Percentiles rank a stretch among this genome's conserved stretches.
phyloP scores from a whole-genome alignment of 2,113 vertebrate genomes.

The Sebastes schlegelii region DNA sequence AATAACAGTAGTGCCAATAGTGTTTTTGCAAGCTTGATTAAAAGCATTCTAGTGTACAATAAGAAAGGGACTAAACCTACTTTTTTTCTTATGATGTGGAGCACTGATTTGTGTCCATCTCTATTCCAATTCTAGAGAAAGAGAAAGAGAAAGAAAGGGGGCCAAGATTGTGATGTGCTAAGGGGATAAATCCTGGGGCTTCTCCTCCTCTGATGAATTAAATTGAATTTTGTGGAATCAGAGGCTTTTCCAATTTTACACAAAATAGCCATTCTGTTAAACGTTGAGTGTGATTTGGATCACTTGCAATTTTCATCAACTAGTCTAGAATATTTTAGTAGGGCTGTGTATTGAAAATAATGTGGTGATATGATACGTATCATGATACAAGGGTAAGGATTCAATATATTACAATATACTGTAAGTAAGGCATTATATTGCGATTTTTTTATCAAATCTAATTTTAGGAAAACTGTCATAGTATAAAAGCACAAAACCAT shows the following conservation, averaged over 20 bases:
- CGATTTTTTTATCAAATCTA: too few relatives aligned
- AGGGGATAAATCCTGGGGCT: conserved; percentile 12
- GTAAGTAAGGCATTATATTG: too few relatives aligned
- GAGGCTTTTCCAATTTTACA: conserved; percentile 4
- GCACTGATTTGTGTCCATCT: not conserved
- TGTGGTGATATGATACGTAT: too few relatives aligned
- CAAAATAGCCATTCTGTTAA: not conserved
- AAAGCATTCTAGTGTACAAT: not conserved
- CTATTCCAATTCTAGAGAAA: not conserved
- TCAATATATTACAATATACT: too few relatives aligned
- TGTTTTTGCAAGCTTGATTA: not conserved
- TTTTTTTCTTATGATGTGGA: not conserved
- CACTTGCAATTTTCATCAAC: not conserved
- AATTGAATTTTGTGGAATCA: conserved; percentile 11
- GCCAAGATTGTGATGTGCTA: conserved; percentile 14
- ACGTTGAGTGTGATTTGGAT: not conserved
- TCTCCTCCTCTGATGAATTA: conserved; percentile 8
- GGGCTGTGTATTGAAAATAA: too few relatives aligned
- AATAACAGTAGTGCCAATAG: not conserved
- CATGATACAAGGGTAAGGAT: too few relatives aligned
- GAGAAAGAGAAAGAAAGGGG: not conserved
- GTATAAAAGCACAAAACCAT: too few relatives aligned
- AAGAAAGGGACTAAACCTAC: not conserved
- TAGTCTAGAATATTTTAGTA: not conserved
- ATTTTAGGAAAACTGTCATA: too few relatives aligned